Percentiles rank a stretch among this genome's conserved stretches.
These are phyloP conservation scores for Drosophila pseudoobscura DNA, from an alignment of 1,140 invertebrate genomes.

Conservation along the genomic window DNA sequence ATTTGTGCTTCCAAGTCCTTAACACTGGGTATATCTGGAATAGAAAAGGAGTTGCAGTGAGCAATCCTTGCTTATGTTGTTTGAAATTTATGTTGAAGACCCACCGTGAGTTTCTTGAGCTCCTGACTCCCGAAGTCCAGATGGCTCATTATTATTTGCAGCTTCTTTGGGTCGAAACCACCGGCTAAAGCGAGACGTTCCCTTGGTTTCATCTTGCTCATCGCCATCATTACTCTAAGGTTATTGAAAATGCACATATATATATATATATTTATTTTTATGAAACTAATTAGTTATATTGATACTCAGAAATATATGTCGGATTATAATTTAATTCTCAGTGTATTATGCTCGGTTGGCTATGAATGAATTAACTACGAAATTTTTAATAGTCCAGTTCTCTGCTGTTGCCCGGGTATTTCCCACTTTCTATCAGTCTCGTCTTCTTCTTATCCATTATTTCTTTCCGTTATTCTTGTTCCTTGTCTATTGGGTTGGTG, in stretches of 20 bases:
- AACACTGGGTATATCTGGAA: conserved; percentile 64
- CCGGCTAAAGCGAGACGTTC: conserved; percentile 65
- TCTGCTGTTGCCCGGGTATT: too few species aligned
- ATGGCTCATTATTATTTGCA: conserved; percentile 29
- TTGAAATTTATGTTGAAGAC: not conserved
- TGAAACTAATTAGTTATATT: too few species aligned
- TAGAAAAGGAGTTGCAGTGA: not conserved
- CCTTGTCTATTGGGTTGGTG: too few species aligned
- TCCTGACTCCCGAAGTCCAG: conserved; percentile 2
- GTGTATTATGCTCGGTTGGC: too few species aligned
- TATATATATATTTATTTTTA: not conserved
- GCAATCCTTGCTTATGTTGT: too few species aligned
- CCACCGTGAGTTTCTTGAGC: conserved; percentile 48
- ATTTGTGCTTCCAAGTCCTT: conserved; percentile 72
- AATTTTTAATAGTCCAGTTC: too few species aligned
- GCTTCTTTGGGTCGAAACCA: conserved; percentile 66
- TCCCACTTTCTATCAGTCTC: too few species aligned
- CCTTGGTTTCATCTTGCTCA: conserved; percentile 21
- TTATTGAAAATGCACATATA: not conserved
- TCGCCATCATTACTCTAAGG: conserved; percentile 19
- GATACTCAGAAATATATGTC: too few species aligned
- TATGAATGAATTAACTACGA: too few species aligned
- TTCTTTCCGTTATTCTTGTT: too few species aligned
- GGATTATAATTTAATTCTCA: too few species aligned
- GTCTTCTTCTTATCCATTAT: too few species aligned